These are phyloP conservation scores for Gari tellinella DNA, from an alignment of 2,888 invertebrate genomes.

Conservation along the genomic window DNA sequence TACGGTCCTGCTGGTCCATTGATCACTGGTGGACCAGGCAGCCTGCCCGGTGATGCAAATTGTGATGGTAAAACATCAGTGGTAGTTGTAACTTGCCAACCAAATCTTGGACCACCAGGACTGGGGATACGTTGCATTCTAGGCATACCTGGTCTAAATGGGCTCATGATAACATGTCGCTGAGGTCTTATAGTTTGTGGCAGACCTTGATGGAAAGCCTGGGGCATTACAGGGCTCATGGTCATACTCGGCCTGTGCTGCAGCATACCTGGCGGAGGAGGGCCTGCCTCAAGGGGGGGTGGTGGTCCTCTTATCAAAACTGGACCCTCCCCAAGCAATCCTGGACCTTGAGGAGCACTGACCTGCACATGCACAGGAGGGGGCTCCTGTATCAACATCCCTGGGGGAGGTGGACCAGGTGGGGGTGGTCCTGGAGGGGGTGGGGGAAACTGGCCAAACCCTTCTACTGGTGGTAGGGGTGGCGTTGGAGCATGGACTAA, in stretches of 20 bases:
- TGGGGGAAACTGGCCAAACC: constrained; percentile 42
- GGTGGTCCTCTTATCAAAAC: constrained; percentile 23
- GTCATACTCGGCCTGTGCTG: constrained; percentile 51
- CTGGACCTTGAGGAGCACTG: constrained; percentile 48
- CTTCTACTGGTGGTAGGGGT: constrained; percentile 39
- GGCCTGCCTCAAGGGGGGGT: constrained; percentile 14
- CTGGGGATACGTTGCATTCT: constrained; percentile 40
- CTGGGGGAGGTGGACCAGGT: constrained; percentile 26
- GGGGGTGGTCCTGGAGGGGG: constrained; percentile 61
- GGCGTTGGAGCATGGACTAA: constrained; percentile 33
- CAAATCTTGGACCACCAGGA: constrained; percentile 35
- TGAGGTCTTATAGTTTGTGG: constrained; percentile 65
- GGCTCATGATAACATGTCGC: constrained; percentile 67
- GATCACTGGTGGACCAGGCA: constrained; percentile 30
- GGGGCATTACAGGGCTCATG: constrained; percentile 54
- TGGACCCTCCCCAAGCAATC: constrained; percentile 54
- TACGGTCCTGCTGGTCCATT: constrained; percentile 47
- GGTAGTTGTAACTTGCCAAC: constrained; percentile 44
- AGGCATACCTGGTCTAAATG: constrained; percentile 57
- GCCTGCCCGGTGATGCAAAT: constrained; percentile 25
- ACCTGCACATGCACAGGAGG: constrained; percentile 39
- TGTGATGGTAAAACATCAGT: constrained; percentile 29
- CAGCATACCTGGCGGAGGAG: constrained; percentile 29
- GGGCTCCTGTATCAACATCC: constrained; percentile 38
- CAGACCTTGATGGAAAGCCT: constrained; percentile 57